Evolutionary conservation across 2,888 invertebrate species (phyloP).

Genomic region (Erebia epiphron): DNA sequence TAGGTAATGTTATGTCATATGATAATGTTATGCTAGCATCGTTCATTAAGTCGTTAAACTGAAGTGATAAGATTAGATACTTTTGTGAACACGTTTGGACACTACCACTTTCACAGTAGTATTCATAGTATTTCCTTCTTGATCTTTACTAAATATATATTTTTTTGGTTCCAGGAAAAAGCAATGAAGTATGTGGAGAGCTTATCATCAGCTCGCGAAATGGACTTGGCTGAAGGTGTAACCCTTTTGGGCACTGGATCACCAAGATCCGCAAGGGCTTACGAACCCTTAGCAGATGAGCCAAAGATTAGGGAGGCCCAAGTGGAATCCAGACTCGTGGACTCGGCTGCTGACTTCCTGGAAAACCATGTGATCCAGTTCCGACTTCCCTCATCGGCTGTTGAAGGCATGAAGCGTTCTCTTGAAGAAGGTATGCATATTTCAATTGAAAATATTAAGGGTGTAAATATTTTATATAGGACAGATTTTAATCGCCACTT

Average conservation of each 20-base stretch:
- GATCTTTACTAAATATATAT: constrained; percentile 50
- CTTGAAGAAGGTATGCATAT: constrained; percentile 88
- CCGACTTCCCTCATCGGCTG: constrained; percentile 88
- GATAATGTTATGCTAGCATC: not conserved
- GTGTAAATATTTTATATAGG: too few relatives aligned
- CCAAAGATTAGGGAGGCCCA: constrained; percentile 88
- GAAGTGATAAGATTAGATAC: not conserved
- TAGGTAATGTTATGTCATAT: not conserved
- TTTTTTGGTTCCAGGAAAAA: constrained; percentile 86
- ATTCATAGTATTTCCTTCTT: not conserved
- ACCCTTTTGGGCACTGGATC: constrained; percentile 76
- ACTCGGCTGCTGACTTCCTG: constrained; percentile 89
- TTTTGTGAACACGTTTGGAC: not conserved
- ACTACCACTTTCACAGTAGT: not conserved
- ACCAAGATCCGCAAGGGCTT: constrained; percentile 83
- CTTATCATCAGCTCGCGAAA: constrained; percentile 78
- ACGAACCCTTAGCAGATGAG: constrained; percentile 87
- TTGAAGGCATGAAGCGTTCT: constrained; percentile 89
- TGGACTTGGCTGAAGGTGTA: constrained; percentile 84
- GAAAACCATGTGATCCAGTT: constrained; percentile 92
- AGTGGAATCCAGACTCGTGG: constrained; percentile 88
- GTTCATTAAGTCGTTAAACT: not conserved
- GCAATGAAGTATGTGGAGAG: constrained; percentile 87
- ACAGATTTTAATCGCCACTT: too few relatives aligned
- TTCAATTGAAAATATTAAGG: not conserved